Base-by-base conservation (phyloP, 2,888 invertebrate species). In the Thereva nobilitata region DNA sequence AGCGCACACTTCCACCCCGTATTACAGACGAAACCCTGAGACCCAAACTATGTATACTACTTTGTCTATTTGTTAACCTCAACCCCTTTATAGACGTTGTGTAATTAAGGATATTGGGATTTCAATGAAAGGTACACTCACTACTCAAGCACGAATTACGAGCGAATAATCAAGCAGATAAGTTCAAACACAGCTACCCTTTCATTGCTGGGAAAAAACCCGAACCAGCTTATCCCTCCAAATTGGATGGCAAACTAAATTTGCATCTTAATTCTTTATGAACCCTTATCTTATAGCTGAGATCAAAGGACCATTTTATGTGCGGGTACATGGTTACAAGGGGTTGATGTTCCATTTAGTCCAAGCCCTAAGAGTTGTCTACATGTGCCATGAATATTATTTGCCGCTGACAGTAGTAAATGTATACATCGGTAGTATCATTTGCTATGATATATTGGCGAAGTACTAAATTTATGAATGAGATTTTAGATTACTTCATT, bases 181-280 rank as follows among this genome's bases (percentile, higher is more conserved):
- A 69, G 67, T 69, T 68, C 54, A 66, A 68, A 68, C 63, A 68
- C 34, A 42, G 42, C 6, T 42, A 50, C 65, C 59, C 53, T 64
- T 59, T 67, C 54, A 10, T 45, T 45, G 7, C 41, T n/a, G 63
- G 40, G 38, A 61, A 52, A 63, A 61, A 64, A 57, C 53, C 47
- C 57, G 59, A 61, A 69, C 69, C 67, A 67, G 66, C 67, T 69
- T 69, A 69, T 67, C 69, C 69, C 49, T 69, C 49, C 40, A 69
- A 69, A 69, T 69, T 69, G 69, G 69, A 69, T 67, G 55, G 69
- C 67, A 69, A 69, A 69, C 69, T 69, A 69, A 69, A 69, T 69
- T 69, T 69, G 67, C 69, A 69, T 69, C 69, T 69, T 69, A 69
- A 69, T 69, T 67, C 69, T 53, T 67, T 67, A 65, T 69, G 69